Conservation (phyloP, 2,113 vertebrate genomes). For the Stigmatopora nigra region DNA sequence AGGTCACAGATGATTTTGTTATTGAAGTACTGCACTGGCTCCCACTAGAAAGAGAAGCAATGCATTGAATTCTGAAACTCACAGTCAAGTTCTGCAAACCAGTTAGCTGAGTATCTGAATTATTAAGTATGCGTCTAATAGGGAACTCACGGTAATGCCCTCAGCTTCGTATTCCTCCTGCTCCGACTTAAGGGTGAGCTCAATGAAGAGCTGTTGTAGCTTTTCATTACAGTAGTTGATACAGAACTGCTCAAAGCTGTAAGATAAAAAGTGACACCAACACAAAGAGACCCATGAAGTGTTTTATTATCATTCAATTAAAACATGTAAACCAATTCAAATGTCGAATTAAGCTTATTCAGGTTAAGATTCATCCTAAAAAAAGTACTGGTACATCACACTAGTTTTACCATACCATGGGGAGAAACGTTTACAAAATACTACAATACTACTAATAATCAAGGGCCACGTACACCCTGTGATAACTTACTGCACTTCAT, state of each 20-base stretch:
- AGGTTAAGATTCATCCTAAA: background rate
- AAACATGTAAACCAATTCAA: background rate
- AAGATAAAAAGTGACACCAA: constrained; percentile 6
- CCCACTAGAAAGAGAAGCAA: constrained; percentile 77
- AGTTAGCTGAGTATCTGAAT: background rate
- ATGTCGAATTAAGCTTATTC: background rate
- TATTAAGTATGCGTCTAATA: background rate
- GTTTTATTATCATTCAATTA: background rate
- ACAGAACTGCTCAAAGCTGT: constrained; percentile 97
- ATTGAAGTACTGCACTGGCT: constrained; percentile 95
- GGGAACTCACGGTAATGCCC: constrained; percentile 86
- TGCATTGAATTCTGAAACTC: background rate
- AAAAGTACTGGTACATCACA: background rate
- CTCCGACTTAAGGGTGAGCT: constrained; percentile 91
- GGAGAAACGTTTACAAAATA: background rate
- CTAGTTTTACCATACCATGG: background rate
- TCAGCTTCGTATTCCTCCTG: constrained; percentile 96
- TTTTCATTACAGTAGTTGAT: constrained; percentile 99
- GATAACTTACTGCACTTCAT: background rate
- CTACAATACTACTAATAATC: background rate
- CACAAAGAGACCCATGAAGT: background rate
- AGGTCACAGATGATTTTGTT: constrained; percentile 99
- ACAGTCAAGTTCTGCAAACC: background rate
- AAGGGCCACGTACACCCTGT: background rate
- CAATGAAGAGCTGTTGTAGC: constrained; percentile 96